These are phyloP conservation scores for Acrobasis suavella DNA, from an alignment of 2,888 invertebrate genomes.

Conservation along the genomic window DNA sequence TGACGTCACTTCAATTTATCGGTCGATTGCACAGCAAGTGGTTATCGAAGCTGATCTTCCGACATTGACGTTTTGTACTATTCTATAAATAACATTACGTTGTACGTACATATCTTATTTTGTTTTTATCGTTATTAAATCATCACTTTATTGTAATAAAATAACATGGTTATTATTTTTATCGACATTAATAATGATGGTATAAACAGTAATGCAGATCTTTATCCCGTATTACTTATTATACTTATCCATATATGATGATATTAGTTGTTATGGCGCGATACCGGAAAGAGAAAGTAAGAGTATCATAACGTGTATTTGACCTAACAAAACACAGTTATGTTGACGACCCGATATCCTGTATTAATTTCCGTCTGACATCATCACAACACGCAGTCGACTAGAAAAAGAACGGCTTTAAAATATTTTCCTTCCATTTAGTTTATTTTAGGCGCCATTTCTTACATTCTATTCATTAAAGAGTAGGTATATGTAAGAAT, in stretches of 20 bases:
- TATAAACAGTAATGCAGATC: neutral
- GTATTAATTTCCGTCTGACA: too few species aligned
- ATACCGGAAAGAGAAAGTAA: too few species aligned
- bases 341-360: too few species aligned
- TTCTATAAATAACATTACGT: neutral
- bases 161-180: neutral
- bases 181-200: neutral
- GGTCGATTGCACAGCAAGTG: slow-evolving; percentile 6
- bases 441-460: too few species aligned
- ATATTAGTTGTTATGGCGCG: too few species aligned
- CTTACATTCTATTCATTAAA: too few species aligned
- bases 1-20: slow-evolving; percentile 8
- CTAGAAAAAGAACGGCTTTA: too few species aligned
- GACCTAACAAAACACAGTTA: too few species aligned
- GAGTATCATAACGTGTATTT: too few species aligned
- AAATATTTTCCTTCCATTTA: too few species aligned
- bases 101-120: neutral
- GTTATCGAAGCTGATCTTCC: neutral
- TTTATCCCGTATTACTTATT: neutral
- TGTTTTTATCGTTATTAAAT: neutral
- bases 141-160: neutral
- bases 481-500: too few species aligned
- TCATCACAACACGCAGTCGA: too few species aligned
- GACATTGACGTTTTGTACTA: neutral
- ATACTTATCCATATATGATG: neutral